Percentiles rank a stretch among this genome's conserved stretches.
Conservation (phyloP, 2,888 invertebrate genomes). For the Rotaria macrura region DNA sequence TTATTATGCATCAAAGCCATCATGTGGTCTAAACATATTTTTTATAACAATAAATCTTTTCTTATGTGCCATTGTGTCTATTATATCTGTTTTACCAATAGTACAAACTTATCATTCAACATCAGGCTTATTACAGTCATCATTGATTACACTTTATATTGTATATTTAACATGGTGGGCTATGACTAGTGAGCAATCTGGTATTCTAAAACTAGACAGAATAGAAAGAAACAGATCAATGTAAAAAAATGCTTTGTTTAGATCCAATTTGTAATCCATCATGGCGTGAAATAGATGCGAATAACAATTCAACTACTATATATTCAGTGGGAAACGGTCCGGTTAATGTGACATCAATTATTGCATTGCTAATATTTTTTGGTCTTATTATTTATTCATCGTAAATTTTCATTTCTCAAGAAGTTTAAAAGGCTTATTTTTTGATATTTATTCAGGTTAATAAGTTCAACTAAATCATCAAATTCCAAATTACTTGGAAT, state of each 20-base stretch:
- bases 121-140: conserved; percentile 62
- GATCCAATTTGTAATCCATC: conserved; percentile 48
- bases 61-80: conserved; percentile 70
- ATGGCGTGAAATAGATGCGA: conserved; percentile 14
- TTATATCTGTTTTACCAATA: conserved; percentile 73
- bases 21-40: conserved; percentile 70
- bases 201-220: neutral
- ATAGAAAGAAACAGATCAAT: neutral
- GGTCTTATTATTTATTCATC: neutral
- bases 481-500: neutral
- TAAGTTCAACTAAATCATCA: neutral
- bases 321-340: conserved; percentile 30
- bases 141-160: conserved; percentile 81
- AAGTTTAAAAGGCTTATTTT: neutral
- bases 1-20: neutral
- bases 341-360: neutral
- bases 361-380: neutral
- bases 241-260: neutral
- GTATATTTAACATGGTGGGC: conserved; percentile 96
- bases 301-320: neutral
- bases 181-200: conserved; percentile 65
- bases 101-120: conserved; percentile 64
- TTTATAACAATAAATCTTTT: conserved; percentile 91
- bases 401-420: neutral
- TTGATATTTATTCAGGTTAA: neutral